Conservation (phyloP, 2,113 vertebrate species). For the Pogona vitticeps region DNA sequence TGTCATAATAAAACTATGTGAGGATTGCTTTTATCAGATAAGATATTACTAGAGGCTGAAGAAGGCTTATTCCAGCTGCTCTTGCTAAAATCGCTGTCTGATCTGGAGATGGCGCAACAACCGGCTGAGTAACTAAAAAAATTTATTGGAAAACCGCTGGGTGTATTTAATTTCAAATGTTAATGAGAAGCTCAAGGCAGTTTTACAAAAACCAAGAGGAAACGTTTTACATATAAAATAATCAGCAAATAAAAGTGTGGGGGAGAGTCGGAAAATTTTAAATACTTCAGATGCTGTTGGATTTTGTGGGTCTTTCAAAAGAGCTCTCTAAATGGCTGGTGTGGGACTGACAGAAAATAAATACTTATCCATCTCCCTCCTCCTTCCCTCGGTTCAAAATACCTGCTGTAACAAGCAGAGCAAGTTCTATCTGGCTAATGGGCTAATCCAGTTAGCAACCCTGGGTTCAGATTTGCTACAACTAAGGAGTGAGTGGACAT, state of each 20-base stretch:
- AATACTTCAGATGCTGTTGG: neutral
- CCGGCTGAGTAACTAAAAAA: neutral
- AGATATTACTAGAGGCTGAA: neutral
- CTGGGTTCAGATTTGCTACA: no score
- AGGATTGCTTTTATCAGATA: neutral
- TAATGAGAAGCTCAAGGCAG: neutral
- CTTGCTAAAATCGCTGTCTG: neutral
- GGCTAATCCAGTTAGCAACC: neutral
- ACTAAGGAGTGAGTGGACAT: neutral
- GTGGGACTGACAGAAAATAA: neutral
- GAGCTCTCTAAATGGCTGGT: no score
- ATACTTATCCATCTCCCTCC: neutral
- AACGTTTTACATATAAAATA: neutral
- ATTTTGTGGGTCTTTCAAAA: no score
- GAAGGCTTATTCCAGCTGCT: neutral
- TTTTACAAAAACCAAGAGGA: neutral
- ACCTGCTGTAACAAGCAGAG: neutral
- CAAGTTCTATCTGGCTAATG: neutral
- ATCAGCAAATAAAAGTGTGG: neutral
- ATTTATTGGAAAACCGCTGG: neutral
- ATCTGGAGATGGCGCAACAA: neutral
- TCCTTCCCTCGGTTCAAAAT: neutral
- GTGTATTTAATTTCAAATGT: neutral
- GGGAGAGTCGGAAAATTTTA: neutral
- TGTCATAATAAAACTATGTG: neutral